Evolutionary conservation across 2,113 vertebrate genomes (phyloP).

Genomic region (Hippocampus guttulatus): DNA sequence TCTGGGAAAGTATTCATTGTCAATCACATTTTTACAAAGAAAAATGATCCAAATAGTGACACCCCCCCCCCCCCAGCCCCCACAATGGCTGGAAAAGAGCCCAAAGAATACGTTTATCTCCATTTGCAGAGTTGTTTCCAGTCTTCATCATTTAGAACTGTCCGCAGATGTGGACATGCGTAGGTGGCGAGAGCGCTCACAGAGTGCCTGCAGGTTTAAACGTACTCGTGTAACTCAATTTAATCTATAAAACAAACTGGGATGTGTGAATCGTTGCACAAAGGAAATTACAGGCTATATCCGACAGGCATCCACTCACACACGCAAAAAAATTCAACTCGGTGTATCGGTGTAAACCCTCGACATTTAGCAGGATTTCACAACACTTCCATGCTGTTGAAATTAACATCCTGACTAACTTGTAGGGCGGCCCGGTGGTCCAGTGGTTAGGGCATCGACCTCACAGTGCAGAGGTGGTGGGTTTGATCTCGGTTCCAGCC

Average conservation of each 20-base stretch:
- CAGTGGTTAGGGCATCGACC: no score
- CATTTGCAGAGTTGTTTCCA: slow-evolving; percentile 37
- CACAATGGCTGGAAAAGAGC: slow-evolving; percentile 20
- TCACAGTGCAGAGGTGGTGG: no score
- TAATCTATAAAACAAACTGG: slow-evolving; percentile 27
- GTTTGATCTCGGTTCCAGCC: no score
- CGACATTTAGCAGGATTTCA: neutral
- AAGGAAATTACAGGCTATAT: slow-evolving; percentile 1
- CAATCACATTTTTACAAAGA: slow-evolving; percentile 18
- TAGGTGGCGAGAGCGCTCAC: slow-evolving; percentile 25
- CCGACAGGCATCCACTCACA: slow-evolving; percentile 5
- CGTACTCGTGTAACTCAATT: slow-evolving; percentile 44
- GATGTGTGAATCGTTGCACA: slow-evolving; percentile 19
- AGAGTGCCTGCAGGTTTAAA: slow-evolving; percentile 44
- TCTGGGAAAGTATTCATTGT: slow-evolving; percentile 29
- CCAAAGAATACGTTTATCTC: slow-evolving; percentile 15
- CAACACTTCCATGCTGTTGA: neutral
- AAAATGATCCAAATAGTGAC: slow-evolving; percentile 9
- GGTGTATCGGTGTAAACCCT: neutral
- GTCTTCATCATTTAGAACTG: slow-evolving; percentile 37
- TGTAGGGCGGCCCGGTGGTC: no score
- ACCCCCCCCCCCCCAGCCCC: no score
- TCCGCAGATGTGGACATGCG: slow-evolving; percentile 37
- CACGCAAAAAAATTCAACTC: neutral
- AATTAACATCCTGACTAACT: neutral